These are phyloP conservation scores for Capitella teleta DNA, from an alignment of 1,140 invertebrate genomes.

Conservation along the genomic window DNA sequence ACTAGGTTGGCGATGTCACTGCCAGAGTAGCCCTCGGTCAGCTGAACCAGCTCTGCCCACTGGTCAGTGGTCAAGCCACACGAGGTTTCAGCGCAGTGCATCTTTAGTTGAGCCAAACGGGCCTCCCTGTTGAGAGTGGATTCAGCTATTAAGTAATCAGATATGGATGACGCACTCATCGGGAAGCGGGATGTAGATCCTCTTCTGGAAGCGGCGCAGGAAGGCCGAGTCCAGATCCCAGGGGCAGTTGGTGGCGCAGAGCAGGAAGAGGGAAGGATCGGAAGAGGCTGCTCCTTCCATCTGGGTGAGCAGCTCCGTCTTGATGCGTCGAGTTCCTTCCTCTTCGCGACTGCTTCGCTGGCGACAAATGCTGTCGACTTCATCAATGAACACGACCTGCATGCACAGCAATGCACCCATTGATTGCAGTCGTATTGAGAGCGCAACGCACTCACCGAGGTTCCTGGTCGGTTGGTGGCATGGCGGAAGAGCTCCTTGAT, in stretches of 20 bases:
- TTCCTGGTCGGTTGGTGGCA: slow-evolving; percentile 79
- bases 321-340: slow-evolving; percentile 47
- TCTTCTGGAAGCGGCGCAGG: slow-evolving; percentile 49
- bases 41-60: slow-evolving; percentile 40
- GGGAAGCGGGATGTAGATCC: slow-evolving; percentile 50
- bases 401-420: not conserved
- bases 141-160: not conserved
- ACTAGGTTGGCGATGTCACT: slow-evolving; percentile 48
- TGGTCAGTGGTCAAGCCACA: slow-evolving; percentile 24
- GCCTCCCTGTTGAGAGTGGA: slow-evolving; percentile 19
- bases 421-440: not conserved
- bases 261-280: slow-evolving; percentile 35
- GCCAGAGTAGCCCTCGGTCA: slow-evolving; percentile 48
- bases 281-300: slow-evolving; percentile 41
- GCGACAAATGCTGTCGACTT: slow-evolving; percentile 49
- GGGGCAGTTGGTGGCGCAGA: slow-evolving; percentile 54
- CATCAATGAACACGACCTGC: slow-evolving; percentile 95
- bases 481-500: slow-evolving; percentile 94
- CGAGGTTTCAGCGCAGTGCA: slow-evolving; percentile 21
- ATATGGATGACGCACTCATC: slow-evolving; percentile 26
- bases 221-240: slow-evolving; percentile 55
- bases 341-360: slow-evolving; percentile 44
- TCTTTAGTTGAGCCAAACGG: slow-evolving; percentile 30
- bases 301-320: slow-evolving; percentile 48
- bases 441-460: not conserved